Base-by-base conservation (phyloP, 1,140 invertebrate species). In the Drosophila triauraria region DNA sequence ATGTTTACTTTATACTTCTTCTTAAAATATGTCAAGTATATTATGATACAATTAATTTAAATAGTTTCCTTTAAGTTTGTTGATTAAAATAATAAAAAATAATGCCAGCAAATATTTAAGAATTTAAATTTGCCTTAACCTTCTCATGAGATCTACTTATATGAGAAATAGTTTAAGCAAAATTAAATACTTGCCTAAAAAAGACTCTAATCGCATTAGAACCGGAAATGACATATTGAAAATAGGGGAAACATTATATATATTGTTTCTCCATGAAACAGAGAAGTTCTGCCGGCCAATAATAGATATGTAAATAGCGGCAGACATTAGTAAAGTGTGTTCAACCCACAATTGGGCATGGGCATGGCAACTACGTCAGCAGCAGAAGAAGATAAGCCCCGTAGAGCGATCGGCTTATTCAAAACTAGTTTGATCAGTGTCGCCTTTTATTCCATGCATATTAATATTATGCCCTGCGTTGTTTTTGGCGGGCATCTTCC, bases 371-470 rank as follows among this genome's bases (percentile, higher is more conserved):
- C 70, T 51, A 67, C 74, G 72, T 76, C 72, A 75, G 53, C 67
- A 27, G 51, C 42, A 9, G 32, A 20, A 53, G 47, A 72, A 57
- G 44, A 43, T 15, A 17, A 64, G n/a, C 25, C 42, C 42, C 42
- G 62, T 46, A 68, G 46, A 30, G 40, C 61, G 8, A 59, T 75
- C 53, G 46, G 72, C 27, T 58, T 53, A 67, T 58, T 35, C 30
- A 38, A 75, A 76, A 76, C 74, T 76, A 76, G 74, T 76, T 76
- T 76, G 60, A 58, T 54, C 72, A 67, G 75, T 76, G 61, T 67
- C 61, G 47, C 61, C 51, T 75, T 53, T 75, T 75, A 54, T 75
- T 61, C 30, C 35, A 63, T 75, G 50, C 70, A 75, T 54, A 63
- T 75, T 75, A 75, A 56, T 65, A 42, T 65, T 65, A 17, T 32